Evolutionary conservation across 1,140 invertebrate genomes (phyloP).

Genomic region (Aphidius ervi): DNA sequence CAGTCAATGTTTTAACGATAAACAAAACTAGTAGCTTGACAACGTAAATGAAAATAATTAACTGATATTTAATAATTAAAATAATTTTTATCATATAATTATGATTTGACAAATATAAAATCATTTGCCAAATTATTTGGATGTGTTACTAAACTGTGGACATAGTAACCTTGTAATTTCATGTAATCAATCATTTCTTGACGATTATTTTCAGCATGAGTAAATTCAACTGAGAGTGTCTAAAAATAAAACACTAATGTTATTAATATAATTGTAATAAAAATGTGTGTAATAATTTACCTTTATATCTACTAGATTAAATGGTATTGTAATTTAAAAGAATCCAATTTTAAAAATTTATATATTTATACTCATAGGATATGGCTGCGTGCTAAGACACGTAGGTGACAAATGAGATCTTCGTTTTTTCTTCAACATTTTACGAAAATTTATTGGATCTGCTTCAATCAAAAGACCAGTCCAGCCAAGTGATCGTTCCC

Average conservation of each 20-base stretch:
- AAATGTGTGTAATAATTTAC: slow-evolving; percentile 24
- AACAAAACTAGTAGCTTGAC: no score
- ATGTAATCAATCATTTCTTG: slow-evolving; percentile 41
- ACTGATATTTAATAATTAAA: not conserved
- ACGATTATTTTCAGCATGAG: slow-evolving; percentile 38
- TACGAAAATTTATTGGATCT: slow-evolving; percentile 52
- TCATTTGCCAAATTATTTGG: slow-evolving; percentile 48
- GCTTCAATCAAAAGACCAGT: slow-evolving; percentile 56
- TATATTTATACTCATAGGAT: slow-evolving; percentile 45
- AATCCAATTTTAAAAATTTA: not conserved
- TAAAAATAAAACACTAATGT: slow-evolving; percentile 13
- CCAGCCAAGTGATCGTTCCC: slow-evolving; percentile 51
- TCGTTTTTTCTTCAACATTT: slow-evolving; percentile 47
- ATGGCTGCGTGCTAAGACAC: slow-evolving; percentile 46
- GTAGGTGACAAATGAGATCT: slow-evolving; percentile 47
- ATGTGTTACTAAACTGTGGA: slow-evolving; percentile 43
- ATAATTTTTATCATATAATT: not conserved
- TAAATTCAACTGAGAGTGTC: slow-evolving; percentile 48
- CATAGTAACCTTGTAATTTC: slow-evolving; percentile 40
- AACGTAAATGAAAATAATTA: not conserved
- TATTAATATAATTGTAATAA: not conserved
- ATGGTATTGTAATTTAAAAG: slow-evolving; percentile 52
- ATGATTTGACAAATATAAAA: slow-evolving; percentile 48
- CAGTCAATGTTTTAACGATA: no score
- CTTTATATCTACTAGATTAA: slow-evolving; percentile 50